Base-by-base conservation (phyloP, 2,888 invertebrate genomes). In the Parochlus steinenii region DNA sequence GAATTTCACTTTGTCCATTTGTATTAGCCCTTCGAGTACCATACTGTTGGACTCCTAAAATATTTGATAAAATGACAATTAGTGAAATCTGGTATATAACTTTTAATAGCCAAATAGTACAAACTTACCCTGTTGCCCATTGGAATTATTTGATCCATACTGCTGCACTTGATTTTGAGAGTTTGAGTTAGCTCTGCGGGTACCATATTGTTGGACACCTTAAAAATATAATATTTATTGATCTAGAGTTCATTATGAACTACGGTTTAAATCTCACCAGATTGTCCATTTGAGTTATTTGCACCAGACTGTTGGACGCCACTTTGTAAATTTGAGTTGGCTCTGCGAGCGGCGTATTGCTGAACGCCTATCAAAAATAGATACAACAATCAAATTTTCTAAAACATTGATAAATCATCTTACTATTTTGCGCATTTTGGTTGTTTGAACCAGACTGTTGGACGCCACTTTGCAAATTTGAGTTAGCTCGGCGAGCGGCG, bases 151-250 rank as follows among this genome's bases (percentile, higher is more conserved):
- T 5, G 25, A 8, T 4, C 33, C 24, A 4, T 14, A 8, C 12
- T 32, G 32, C 16, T 32, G 32, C 7, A 32, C 18, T 22, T 11
- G 7, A 3, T 12, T 14, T 23, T 32, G 32, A 4, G 32, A 8
- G 23, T 32, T 32, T n/a, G 32, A 20, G 16, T 32, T 32, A 6
- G 22, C 11, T n/a, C 32, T 12, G 4, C 32, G 32, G 3, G 22
- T 16, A 3, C 14, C n/a, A 6, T 15, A 5, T 7, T 6, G 22
- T 8, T 22, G n/a, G n/a, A n/a, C n/a, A n/a, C n/a, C n/a, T n/a
- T n/a, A n/a, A n/a, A n/a, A n/a, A n/a, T n/a, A n/a, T n/a, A n/a
- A n/a, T n/a, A n/a, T n/a, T n/a, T n/a, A n/a, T n/a, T n/a, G n/a
- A n/a, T n/a, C n/a, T n/a, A n/a, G n/a, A n/a, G n/a, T n/a, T n/a